A percentile compares a stretch with the other conserved stretches of the same genome.
Conservation (phyloP, 1,140 invertebrate species). For the Zaprionus gabonicus region DNA sequence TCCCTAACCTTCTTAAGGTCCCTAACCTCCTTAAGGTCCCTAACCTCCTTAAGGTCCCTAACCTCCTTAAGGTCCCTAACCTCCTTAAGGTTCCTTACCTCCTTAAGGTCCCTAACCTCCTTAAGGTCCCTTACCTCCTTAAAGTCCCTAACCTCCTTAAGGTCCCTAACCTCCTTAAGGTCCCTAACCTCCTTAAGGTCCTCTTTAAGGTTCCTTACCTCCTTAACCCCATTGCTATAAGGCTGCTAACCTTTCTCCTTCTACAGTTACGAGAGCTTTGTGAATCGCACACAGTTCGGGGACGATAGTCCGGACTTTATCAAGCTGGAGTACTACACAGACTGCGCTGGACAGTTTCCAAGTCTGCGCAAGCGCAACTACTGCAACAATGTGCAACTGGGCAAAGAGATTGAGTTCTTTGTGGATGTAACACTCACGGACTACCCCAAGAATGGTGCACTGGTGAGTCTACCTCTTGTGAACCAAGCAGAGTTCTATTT, state of each 20-base stretch:
- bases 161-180: too few relatives aligned
- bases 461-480: constrained; percentile 50
- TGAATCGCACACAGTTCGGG: constrained; percentile 86
- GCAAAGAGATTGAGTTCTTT: constrained; percentile 86
- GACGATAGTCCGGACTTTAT: constrained; percentile 85
- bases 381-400: constrained; percentile 86
- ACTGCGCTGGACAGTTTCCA: constrained; percentile 85
- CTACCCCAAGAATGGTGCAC: constrained; percentile 85
- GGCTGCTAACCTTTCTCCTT: neutral
- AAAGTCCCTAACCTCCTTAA: too few relatives aligned
- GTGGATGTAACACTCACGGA: constrained; percentile 86
- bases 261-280: constrained; percentile 85
- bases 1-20: too few relatives aligned
- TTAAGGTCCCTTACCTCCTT: too few relatives aligned
- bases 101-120: too few relatives aligned
- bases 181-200: too few relatives aligned
- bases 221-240: too few relatives aligned
- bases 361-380: constrained; percentile 81
- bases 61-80: too few relatives aligned
- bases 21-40: too few relatives aligned
- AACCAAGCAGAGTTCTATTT: neutral
- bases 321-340: constrained; percentile 86
- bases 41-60: too few relatives aligned
- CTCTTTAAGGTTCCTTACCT: too few relatives aligned
- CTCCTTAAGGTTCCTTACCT: too few relatives aligned